Base-by-base conservation (phyloP, 2,113 vertebrate genomes). In the Hippocampus zosterae region DNA sequence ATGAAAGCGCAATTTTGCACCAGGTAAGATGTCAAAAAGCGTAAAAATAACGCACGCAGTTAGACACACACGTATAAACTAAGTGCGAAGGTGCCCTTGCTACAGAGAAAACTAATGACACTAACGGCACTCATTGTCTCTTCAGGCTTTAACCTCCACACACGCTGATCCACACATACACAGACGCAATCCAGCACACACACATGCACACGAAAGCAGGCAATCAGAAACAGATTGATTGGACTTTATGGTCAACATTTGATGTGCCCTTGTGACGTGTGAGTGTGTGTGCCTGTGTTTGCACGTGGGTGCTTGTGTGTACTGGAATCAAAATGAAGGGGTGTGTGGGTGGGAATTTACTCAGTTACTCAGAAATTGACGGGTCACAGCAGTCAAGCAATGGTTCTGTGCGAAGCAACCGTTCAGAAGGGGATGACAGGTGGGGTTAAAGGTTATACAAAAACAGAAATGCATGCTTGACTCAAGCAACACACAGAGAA, bases 381-480 rank as follows among this genome's bases (percentile, higher is more conserved):
- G 55, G 76, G 64, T 79, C 77, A 81, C 57, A 71, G 1, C 2
- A 67, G 55, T 75, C 71, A 77, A 73, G 71, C 67, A 72, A 70
- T 50, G 46, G 52, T 46, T 48, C 37, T 72, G 42, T 6, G 65
- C 61, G 50, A 72, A 75, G 72, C 66, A 67, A 71, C 12, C 67
- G 78, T 44, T 83, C 73, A 81, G 52, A 83, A 81, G 75, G 76
- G 70, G 77, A 62, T 52, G 67, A 70, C 76, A 76, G 69, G 60
- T 55, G 44, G 72, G 78, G 72, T 69, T 46, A 53, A 21, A 80
- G 75, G 77, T 75, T 78, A n/a, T 75, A 74, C 67, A 76, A 69
- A 61, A 72, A 65, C 29, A 71, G 78, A 73, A 75, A 80, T 69
- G 67, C 86, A 90, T 88, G 88, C 88, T 71, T 50, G 13, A 74